Evolutionary conservation across 2,888 invertebrate genomes (phyloP).

Genomic region (Tiphia femorata): DNA sequence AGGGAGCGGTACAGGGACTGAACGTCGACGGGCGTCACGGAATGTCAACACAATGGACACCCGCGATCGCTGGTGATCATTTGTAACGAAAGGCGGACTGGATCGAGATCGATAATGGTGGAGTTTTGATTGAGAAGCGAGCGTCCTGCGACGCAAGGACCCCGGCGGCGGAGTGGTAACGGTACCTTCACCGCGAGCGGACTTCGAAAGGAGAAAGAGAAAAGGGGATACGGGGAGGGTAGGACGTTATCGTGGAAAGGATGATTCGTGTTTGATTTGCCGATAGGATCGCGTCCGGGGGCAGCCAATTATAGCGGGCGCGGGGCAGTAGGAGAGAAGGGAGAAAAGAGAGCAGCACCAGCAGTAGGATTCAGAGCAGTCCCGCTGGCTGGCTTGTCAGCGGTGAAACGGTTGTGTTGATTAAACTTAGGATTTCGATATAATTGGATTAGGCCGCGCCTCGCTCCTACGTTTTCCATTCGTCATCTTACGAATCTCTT

Average conservation of each 20-base stretch:
- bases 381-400: conserved; percentile 35
- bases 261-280: conserved; percentile 49
- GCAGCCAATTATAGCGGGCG: conserved; percentile 43
- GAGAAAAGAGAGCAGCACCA: too few relatives aligned
- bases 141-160: background rate
- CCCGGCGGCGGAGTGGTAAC: too few relatives aligned
- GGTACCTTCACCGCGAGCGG: background rate
- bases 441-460: conserved; percentile 58
- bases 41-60: background rate
- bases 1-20: too few relatives aligned
- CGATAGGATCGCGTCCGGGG: conserved; percentile 42
- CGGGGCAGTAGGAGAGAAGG: too few relatives aligned
- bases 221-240: too few relatives aligned
- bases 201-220: background rate
- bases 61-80: background rate
- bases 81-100: too few relatives aligned
- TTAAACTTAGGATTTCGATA: conserved; percentile 57
- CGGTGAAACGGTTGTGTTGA: conserved; percentile 37
- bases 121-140: background rate
- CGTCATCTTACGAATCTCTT: conserved; percentile 39
- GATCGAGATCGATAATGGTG: too few relatives aligned
- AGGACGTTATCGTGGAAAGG: conserved; percentile 32
- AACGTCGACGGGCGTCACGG: background rate
- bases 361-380: too few relatives aligned
- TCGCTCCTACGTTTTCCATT: conserved; percentile 39